These are phyloP conservation scores for Melanotaenia duboulayi DNA, from an alignment of 2,113 vertebrate genomes.

Conservation along the genomic window DNA sequence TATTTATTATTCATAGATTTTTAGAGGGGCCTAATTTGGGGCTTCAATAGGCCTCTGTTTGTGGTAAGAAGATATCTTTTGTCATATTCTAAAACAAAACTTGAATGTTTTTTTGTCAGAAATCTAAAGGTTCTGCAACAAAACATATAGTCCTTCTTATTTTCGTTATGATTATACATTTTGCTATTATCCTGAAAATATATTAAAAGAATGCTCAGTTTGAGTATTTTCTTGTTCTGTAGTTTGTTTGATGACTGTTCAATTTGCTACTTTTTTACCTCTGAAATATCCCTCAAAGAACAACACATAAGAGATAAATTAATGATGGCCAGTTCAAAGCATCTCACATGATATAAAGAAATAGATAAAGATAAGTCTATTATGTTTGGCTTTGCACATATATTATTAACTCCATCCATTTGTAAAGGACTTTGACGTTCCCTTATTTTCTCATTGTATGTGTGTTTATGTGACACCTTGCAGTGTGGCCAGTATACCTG, in stretches of 20 bases:
- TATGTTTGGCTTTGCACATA: background rate
- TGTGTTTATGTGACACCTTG: conserved; percentile 5
- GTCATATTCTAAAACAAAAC: conserved; percentile 53
- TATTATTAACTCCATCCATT: background rate
- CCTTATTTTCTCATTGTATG: background rate
- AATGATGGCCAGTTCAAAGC: background rate
- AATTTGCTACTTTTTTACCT: background rate
- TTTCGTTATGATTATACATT: too few species aligned
- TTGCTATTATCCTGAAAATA: background rate
- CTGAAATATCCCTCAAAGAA: too few species aligned
- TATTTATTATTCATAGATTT: conserved; percentile 83
- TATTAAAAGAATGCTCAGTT: background rate
- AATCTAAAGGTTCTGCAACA: background rate
- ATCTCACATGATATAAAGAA: background rate
- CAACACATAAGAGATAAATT: background rate
- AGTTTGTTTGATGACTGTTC: background rate
- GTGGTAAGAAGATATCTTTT: conserved; percentile 60
- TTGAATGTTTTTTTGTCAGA: conserved; percentile 26
- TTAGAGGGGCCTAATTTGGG: conserved; percentile 68
- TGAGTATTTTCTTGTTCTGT: background rate
- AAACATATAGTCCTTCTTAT: too few species aligned
- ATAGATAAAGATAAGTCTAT: background rate
- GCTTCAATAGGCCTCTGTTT: conserved; percentile 51
- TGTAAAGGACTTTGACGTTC: background rate
- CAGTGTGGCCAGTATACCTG: background rate